Base-by-base conservation (phyloP, 1,140 invertebrate genomes). In the Aphelinus atriplicis region DNA sequence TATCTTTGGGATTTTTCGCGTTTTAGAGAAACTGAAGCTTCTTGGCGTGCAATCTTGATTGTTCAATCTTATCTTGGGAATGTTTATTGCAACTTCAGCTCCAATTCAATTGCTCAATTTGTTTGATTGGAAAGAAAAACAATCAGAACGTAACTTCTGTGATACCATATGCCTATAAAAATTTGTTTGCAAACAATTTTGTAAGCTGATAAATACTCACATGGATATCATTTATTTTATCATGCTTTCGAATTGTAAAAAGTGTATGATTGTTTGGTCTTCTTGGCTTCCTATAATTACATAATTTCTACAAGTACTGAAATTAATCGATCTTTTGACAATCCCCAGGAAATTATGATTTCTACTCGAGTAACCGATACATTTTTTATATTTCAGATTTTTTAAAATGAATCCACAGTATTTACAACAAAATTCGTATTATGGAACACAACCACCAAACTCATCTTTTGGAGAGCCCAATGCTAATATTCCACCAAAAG, bases 361-460 rank as follows among this genome's bases (percentile, higher is more conserved):
- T 26, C 26, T 26, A 26, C 26, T 26, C 0, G 26, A 26, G 26
- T 26, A 26, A 26, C 26, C 26, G 26, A 26, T 26, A 5, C 43
- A 63, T 63, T 4, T 10, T 63, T 67, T 46, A 0, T 47, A 56
- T 58, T 58, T 58, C 58, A 10, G 10, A 58, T 45, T 55, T 48
- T 70, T 3, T 75, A 83, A 78, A 64, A 85, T 85, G 82, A 82
- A 85, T 79, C 81, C 83, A 42, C 81, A 84, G 76, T 84, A 81
- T 71, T 78, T 84, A 75, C 65, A 67, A 67, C 66, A 69, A 47
- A 77, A 75, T 57, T 71, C 80, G 50, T 79, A 74, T 62, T 78
- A 80, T 55, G 81, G 79, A 55, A 63, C 77, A 53, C 77, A 77
- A 51, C 7, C 51, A 69, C 77, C 77, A 61, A 71, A 78, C 43